Conservation (phyloP, 2,888 invertebrate species). For the Catotricha subobsoleta region DNA sequence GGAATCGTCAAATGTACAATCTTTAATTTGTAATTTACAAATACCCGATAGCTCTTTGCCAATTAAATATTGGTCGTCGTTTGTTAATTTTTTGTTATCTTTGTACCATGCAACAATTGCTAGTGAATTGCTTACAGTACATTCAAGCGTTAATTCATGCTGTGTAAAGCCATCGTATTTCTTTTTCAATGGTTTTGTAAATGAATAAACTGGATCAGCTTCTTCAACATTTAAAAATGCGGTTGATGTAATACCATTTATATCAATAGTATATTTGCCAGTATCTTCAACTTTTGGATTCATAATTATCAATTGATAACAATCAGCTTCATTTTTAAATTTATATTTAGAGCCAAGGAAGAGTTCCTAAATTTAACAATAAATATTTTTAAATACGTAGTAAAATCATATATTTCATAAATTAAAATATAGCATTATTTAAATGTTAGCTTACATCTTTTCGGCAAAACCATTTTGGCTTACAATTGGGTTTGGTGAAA, state of each 20-base stretch:
- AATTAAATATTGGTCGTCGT: slow-evolving; percentile 66
- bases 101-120: slow-evolving; percentile 91
- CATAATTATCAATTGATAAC: slow-evolving; percentile 75
- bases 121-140: slow-evolving; percentile 81
- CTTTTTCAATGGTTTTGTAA: slow-evolving; percentile 79
- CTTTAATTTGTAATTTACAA: slow-evolving; percentile 72
- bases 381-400: background rate
- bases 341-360: slow-evolving; percentile 94
- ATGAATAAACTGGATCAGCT: slow-evolving; percentile 85
- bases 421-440: background rate
- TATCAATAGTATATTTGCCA: slow-evolving; percentile 91
- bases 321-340: slow-evolving; percentile 80
- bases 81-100: slow-evolving; percentile 61
- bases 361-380: slow-evolving; percentile 48
- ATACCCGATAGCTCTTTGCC: slow-evolving; percentile 86
- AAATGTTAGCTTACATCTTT: slow-evolving; percentile 68
- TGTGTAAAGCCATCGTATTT: slow-evolving; percentile 74
- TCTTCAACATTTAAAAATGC: slow-evolving; percentile 94
- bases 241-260: slow-evolving; percentile 72
- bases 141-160: slow-evolving; percentile 82
- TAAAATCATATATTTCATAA: background rate
- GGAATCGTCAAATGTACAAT: slow-evolving; percentile 63
- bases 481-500: slow-evolving; percentile 91
- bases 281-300: slow-evolving; percentile 91
- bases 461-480: slow-evolving; percentile 80